A percentile compares a stretch with the other conserved stretches of the same genome.
phyloP scores from a whole-genome alignment of 2,888 invertebrate genomes.

The Rhingia rostrata region DNA sequence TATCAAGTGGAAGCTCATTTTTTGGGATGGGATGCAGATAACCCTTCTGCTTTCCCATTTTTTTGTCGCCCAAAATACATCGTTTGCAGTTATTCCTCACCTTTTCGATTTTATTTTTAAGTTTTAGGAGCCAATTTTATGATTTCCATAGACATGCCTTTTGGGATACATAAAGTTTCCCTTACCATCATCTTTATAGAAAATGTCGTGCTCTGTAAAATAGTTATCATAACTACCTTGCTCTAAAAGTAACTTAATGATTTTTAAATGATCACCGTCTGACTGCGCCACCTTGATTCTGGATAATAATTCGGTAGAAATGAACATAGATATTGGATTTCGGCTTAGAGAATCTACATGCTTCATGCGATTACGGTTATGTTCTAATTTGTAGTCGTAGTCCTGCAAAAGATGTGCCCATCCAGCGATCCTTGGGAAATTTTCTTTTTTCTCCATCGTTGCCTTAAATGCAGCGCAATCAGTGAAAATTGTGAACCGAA shows the following conservation, averaged over 20 bases:
- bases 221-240: not conserved
- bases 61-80: no score
- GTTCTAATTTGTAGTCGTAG: slow-evolving; percentile 60
- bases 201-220: not conserved
- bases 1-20: no score
- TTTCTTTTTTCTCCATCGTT: slow-evolving; percentile 76
- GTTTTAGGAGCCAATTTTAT: no score
- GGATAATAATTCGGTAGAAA: not conserved
- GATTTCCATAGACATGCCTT: no score
- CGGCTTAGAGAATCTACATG: slow-evolving; percentile 64
- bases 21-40: no score
- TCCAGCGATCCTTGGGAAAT: slow-evolving; percentile 69
- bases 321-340: slow-evolving; percentile 7
- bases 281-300: not conserved
- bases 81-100: no score
- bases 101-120: no score
- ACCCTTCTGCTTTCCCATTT: no score
- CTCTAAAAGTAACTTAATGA: not conserved
- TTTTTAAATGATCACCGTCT: not conserved
- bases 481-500: slow-evolving; percentile 57
- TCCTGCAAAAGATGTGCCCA: slow-evolving; percentile 76
- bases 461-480: slow-evolving; percentile 58
- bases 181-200: slow-evolving; percentile 8
- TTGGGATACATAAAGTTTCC: slow-evolving; percentile 31
- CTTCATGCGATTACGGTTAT: slow-evolving; percentile 60